Evolutionary conservation across 1,140 invertebrate species (phyloP).

Genomic region (Augochlora pura): DNA sequence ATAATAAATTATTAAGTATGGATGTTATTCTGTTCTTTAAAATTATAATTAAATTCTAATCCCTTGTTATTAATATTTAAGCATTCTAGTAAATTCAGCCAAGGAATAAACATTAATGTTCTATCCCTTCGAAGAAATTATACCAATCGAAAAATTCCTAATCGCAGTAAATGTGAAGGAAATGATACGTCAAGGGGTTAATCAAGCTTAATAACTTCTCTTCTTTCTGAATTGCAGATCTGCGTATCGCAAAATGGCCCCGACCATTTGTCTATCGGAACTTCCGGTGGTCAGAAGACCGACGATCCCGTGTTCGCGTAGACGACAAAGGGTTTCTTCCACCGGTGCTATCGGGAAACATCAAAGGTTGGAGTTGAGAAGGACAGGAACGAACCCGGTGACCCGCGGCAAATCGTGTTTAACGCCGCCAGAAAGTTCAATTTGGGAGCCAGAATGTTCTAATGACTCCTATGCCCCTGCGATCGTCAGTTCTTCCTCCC

Average conservation of each 20-base stretch:
- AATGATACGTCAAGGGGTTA: too few species aligned
- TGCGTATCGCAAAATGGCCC: constrained; percentile 61
- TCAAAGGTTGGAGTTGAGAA: constrained; percentile 48
- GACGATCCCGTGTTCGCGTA: constrained; percentile 46
- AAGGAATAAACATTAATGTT: too few species aligned
- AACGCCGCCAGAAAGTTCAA: constrained; percentile 41
- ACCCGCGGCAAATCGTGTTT: constrained; percentile 13
- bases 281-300: constrained; percentile 54
- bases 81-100: too few species aligned
- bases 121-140: too few species aligned
- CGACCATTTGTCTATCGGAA: constrained; percentile 66
- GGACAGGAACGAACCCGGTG: constrained; percentile 9
- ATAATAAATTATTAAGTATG: too few species aligned
- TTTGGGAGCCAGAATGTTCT: constrained; percentile 45
- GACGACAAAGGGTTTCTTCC: constrained; percentile 46
- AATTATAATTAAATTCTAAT: too few species aligned
- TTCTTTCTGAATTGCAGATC: constrained; percentile 31
- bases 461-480: constrained; percentile 37
- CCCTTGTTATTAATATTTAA: too few species aligned
- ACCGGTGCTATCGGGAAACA: constrained; percentile 40
- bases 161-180: too few species aligned
- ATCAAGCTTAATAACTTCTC: neutral
- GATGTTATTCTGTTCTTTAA: too few species aligned
- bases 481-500: constrained; percentile 36
- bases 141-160: too few species aligned